Evolutionary conservation across 2,113 vertebrate species (phyloP).

Genomic region (Chaenocephalus aceratus): DNA sequence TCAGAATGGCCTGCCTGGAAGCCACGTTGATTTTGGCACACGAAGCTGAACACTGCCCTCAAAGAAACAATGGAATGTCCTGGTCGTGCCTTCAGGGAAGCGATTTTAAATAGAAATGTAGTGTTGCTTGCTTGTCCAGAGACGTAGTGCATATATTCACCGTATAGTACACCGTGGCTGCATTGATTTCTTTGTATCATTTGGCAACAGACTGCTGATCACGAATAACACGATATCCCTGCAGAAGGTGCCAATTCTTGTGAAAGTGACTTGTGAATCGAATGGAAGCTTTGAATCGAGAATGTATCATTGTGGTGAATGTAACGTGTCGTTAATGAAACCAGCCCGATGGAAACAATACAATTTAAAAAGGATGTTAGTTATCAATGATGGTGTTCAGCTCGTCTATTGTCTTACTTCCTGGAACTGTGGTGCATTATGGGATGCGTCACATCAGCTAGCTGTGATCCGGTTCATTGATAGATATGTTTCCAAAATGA

Average conservation of each 20-base stretch:
- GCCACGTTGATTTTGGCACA: slow-evolving; percentile 79
- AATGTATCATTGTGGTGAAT: slow-evolving; percentile 78
- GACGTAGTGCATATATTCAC: slow-evolving; percentile 54
- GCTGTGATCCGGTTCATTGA: neutral
- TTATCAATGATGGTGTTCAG: neutral
- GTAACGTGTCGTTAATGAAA: slow-evolving; percentile 69
- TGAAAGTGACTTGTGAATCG: slow-evolving; percentile 67
- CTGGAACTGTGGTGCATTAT: neutral
- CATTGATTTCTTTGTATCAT: slow-evolving; percentile 25
- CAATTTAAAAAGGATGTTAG: neutral
- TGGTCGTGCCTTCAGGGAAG: slow-evolving; percentile 79
- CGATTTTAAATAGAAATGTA: slow-evolving; percentile 47
- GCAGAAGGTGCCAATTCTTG: slow-evolving; percentile 69
- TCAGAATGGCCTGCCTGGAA: slow-evolving; percentile 59
- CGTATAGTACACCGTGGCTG: slow-evolving; percentile 29
- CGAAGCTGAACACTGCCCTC: slow-evolving; percentile 80
- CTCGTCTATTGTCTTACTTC: neutral
- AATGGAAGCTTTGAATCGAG: slow-evolving; percentile 67
- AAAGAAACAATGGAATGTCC: slow-evolving; percentile 74
- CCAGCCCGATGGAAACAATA: slow-evolving; percentile 35
- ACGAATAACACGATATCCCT: slow-evolving; percentile 35
- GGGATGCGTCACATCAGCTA: neutral
- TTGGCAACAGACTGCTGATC: slow-evolving; percentile 50
- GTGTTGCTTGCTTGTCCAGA: slow-evolving; percentile 64
- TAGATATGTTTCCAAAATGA: slow-evolving; percentile 13